Conservation (phyloP, 1,140 invertebrate genomes). For the Delia radicum region DNA sequence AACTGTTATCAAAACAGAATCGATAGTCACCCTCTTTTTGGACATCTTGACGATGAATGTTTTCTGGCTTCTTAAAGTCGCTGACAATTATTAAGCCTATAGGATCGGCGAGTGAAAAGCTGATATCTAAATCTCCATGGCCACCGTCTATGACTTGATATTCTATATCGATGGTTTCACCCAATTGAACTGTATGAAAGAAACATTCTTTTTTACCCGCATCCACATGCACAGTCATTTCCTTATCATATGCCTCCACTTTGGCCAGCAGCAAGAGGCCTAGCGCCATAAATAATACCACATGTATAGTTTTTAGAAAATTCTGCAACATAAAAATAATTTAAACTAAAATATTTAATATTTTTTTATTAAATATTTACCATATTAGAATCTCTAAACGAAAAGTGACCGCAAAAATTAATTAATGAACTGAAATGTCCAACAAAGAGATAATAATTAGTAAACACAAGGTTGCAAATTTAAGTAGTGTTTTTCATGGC, state of each 20-base stretch:
- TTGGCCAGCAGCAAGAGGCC: background rate
- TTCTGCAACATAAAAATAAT: background rate
- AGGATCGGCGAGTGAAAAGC: constrained; percentile 68
- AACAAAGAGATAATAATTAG: background rate
- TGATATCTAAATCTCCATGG: constrained; percentile 77
- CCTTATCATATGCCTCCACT: constrained; percentile 58
- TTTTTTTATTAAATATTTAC: background rate
- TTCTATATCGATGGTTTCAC: constrained; percentile 70
- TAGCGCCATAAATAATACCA: background rate
- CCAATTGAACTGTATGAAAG: constrained; percentile 63
- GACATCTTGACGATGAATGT: constrained; percentile 63
- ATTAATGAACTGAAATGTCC: background rate
- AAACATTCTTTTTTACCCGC: constrained; percentile 70
- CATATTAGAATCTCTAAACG: background rate
- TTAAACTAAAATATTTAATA: background rate
- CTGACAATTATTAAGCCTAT: constrained; percentile 64
- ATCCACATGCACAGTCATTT: constrained; percentile 71
- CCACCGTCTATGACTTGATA: constrained; percentile 79
- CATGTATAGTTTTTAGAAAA: background rate
- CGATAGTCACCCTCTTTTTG: constrained; percentile 69
- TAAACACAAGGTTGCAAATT: background rate
- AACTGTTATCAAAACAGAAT: constrained; percentile 83
- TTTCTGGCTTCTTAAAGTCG: constrained; percentile 72
- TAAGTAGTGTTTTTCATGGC: background rate
- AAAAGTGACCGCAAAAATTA: background rate